Evolutionary conservation across 2,888 invertebrate genomes (phyloP).

Genomic region (Hydrotaea cyrtoneurina): DNA sequence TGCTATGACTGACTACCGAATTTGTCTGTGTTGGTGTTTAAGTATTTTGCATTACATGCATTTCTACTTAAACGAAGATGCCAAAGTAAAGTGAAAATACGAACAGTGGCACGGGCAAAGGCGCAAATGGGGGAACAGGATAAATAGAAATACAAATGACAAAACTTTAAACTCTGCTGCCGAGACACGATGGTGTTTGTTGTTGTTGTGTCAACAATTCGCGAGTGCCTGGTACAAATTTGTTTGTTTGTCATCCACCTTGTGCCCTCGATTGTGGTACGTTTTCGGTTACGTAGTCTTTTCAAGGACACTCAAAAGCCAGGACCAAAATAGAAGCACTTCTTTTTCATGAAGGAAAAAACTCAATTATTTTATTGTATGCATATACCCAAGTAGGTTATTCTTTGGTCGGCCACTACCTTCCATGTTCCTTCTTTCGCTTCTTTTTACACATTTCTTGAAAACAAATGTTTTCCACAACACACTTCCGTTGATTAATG

Average conservation of each 20-base stretch:
- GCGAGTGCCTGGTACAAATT: background rate
- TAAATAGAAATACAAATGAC: background rate
- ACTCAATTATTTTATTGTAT: background rate
- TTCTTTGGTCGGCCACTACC: background rate
- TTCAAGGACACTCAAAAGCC: background rate
- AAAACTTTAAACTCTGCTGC: background rate
- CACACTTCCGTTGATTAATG: conserved; percentile 1
- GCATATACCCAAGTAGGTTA: background rate
- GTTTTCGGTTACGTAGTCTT: too few relatives aligned
- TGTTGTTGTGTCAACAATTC: background rate
- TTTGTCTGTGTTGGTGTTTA: too few relatives aligned
- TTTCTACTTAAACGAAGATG: background rate
- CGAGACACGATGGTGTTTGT: too few relatives aligned
- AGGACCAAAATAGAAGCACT: background rate
- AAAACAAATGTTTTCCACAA: background rate
- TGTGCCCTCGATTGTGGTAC: too few relatives aligned
- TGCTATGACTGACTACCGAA: too few relatives aligned
- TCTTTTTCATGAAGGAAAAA: background rate
- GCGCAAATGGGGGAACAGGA: background rate
- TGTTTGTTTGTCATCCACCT: too few relatives aligned
- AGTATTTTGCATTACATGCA: background rate
- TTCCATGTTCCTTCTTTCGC: background rate
- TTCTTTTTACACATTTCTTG: background rate
- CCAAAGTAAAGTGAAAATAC: background rate
- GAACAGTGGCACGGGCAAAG: background rate